Conservation (phyloP, 1,140 invertebrate genomes). For the Charaxes varanes region DNA sequence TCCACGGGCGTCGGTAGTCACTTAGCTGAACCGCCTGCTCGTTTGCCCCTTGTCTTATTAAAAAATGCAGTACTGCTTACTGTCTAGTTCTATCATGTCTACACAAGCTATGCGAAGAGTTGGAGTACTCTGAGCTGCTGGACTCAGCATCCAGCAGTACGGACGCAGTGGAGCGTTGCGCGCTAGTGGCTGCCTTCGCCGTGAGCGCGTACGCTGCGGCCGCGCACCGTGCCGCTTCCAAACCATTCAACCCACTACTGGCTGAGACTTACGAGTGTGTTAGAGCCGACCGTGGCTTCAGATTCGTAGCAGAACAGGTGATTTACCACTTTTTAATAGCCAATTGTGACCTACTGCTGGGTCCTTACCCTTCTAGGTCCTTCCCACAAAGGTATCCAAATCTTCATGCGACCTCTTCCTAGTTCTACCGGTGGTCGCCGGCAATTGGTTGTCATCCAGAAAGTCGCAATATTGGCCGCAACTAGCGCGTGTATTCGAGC, state of each 20-base stretch:
- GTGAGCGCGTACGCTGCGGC: conserved; percentile 88
- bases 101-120: conserved; percentile 86
- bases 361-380: neutral
- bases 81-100: too few relatives aligned
- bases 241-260: conserved; percentile 91
- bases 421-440: too few relatives aligned
- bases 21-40: too few relatives aligned
- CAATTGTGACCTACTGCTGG: neutral
- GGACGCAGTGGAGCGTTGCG: conserved; percentile 82
- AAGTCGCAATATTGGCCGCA: too few relatives aligned
- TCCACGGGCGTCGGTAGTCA: too few relatives aligned
- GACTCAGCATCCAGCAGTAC: conserved; percentile 80
- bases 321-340: neutral
- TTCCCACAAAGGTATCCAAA: too few relatives aligned
- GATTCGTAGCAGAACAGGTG: conserved; percentile 75
- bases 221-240: conserved; percentile 86
- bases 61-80: too few relatives aligned
- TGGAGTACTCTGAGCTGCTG: conserved; percentile 88
- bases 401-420: too few relatives aligned
- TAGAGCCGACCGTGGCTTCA: conserved; percentile 84
- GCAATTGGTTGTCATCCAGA: too few relatives aligned
- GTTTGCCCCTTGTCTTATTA: too few relatives aligned
- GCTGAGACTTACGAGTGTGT: conserved; percentile 91
- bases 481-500: too few relatives aligned
- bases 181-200: conserved; percentile 87